These are phyloP conservation scores for Sapajus apella DNA, from an alignment of 2,113 vertebrate genomes.

Conservation along the genomic window DNA sequence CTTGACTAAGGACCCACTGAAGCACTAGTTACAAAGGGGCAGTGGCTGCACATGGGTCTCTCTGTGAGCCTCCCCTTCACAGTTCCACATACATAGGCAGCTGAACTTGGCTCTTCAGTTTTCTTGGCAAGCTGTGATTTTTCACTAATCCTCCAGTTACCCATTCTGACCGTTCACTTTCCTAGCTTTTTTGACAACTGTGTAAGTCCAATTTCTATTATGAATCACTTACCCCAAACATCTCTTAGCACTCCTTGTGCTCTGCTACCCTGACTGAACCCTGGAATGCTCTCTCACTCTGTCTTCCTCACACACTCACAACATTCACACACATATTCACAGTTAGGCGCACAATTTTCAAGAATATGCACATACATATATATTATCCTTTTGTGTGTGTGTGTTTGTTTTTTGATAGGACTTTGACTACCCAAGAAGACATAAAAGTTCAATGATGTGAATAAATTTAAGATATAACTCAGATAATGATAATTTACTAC, in stretches of 20 bases:
- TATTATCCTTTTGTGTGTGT: not conserved
- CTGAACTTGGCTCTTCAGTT: not conserved
- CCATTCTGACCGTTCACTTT: not conserved
- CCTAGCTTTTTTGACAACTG: not conserved
- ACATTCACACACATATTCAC: not conserved
- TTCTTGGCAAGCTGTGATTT: not conserved
- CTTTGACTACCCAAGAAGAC: not conserved
- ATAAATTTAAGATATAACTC: slow-evolving; percentile 12
- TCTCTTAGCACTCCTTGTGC: too few relatives aligned
- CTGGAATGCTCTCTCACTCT: not conserved
- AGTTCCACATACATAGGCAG: too few relatives aligned
- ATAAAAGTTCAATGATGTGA: not conserved
- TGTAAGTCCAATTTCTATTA: not conserved
- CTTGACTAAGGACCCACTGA: not conserved
- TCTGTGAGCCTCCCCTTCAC: not conserved
- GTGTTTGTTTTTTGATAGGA: not conserved
- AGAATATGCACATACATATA: not conserved
- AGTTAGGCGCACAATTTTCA: not conserved
- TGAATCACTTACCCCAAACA: not conserved
- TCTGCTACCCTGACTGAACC: not conserved
- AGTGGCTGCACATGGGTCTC: too few relatives aligned
- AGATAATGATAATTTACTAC: not conserved
- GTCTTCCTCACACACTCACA: not conserved
- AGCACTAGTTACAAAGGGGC: too few relatives aligned
- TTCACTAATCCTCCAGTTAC: not conserved